phyloP scores from a whole-genome alignment of 2,888 invertebrate species.

The Endotricha flammealis region DNA sequence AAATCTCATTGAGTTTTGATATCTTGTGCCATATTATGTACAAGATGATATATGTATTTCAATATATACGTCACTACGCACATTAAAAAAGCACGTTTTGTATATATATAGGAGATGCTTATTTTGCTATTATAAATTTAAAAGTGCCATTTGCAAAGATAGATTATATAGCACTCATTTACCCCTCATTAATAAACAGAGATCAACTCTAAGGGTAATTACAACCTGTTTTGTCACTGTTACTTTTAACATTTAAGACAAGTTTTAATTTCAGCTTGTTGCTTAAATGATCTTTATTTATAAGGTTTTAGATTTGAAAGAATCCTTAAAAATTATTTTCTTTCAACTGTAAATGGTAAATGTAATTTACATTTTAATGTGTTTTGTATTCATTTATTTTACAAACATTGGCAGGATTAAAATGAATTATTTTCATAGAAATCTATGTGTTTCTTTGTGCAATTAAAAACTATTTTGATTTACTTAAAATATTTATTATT shows the following conservation, averaged over 20 bases:
- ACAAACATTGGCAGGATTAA: constrained; percentile 5
- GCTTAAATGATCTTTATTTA: too few relatives aligned
- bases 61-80: constrained; percentile 29
- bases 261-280: too few relatives aligned
- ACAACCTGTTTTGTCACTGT: too few relatives aligned
- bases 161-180: too few relatives aligned
- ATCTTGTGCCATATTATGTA: constrained; percentile 60
- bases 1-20: constrained; percentile 53
- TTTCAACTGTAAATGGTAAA: too few relatives aligned
- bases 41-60: constrained; percentile 39
- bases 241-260: too few relatives aligned
- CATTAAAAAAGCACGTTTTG: constrained; percentile 28
- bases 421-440: neutral
- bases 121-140: constrained; percentile 59
- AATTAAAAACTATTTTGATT: constrained; percentile 43
- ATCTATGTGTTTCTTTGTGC: constrained; percentile 39
- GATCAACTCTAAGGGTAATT: too few relatives aligned
- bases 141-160: constrained; percentile 65
- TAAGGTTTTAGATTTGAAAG: too few relatives aligned
- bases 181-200: too few relatives aligned
- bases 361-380: too few relatives aligned
- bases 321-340: too few relatives aligned
- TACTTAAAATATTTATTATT: constrained; percentile 64
- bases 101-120: constrained; percentile 43
- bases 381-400: constrained; percentile 21